Percentiles rank a stretch among this genome's conserved stretches.
These are phyloP conservation scores for Microchrysa polita DNA, from an alignment of 2,888 invertebrate genomes.

Conservation along the genomic window DNA sequence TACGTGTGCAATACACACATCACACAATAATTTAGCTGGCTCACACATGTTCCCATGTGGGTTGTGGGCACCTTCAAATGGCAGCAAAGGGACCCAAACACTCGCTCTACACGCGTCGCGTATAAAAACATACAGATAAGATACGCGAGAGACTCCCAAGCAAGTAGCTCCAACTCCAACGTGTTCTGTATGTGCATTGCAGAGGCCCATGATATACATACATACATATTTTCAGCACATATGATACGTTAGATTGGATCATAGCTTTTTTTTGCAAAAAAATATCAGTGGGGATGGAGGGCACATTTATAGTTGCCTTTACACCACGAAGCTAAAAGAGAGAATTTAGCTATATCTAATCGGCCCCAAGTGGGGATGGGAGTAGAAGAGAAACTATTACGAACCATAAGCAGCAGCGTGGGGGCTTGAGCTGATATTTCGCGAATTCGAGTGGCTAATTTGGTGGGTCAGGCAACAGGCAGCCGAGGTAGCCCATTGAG, in stretches of 20 bases:
- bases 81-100: conserved; percentile 23
- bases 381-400: background rate
- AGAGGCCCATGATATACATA: too few relatives aligned
- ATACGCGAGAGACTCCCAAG: too few relatives aligned
- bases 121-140: too few relatives aligned
- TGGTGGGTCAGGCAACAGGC: conserved; percentile 43
- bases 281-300: background rate
- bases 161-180: too few relatives aligned
- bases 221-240: conserved; percentile 1
- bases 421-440: conserved; percentile 7
- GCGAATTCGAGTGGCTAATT: conserved; percentile 44
- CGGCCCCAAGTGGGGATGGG: conserved; percentile 18
- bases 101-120: too few relatives aligned
- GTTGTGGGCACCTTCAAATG: conserved; percentile 29
- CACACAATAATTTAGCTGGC: background rate
- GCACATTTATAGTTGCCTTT: too few relatives aligned
- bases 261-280: background rate
- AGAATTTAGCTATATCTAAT: background rate
- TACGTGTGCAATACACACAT: too few relatives aligned
- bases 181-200: conserved; percentile 2
- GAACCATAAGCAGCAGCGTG: background rate
- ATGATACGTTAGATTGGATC: conserved; percentile 27
- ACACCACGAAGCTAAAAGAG: background rate
- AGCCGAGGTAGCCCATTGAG: conserved; percentile 18
- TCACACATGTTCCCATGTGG: conserved; percentile 18